Conservation (phyloP, 2,888 invertebrate species). For the Lordiphosa fenestrarum region DNA sequence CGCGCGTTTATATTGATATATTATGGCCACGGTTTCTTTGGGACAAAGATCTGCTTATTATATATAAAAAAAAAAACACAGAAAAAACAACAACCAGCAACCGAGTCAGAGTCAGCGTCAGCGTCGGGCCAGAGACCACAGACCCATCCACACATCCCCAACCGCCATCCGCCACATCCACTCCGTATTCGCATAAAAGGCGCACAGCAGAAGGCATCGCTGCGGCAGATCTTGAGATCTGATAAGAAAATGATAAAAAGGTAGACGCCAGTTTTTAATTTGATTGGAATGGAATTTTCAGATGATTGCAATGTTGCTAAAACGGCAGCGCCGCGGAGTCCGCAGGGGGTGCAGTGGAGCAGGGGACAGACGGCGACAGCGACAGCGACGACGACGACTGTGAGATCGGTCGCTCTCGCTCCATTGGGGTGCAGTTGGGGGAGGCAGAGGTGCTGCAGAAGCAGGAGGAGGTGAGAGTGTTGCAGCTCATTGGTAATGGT, state of each 20-base stretch:
- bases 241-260: conserved; percentile 80
- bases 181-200: conserved; percentile 43
- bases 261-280: conserved; percentile 80
- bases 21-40: conserved; percentile 80
- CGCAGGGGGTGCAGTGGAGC: not conserved
- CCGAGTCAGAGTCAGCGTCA: conserved; percentile 47
- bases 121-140: conserved; percentile 38
- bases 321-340: conserved; percentile 67
- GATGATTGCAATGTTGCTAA: conserved; percentile 75
- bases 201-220: conserved; percentile 71
- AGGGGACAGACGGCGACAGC: conserved; percentile 1
- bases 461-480: conserved; percentile 28
- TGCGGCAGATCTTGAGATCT: conserved; percentile 79
- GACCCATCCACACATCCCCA: conserved; percentile 40
- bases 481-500: conserved; percentile 31
- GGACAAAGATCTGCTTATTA: conserved; percentile 80
- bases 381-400: conserved; percentile 1
- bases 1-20: conserved; percentile 77
- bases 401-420: conserved; percentile 12
- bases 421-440: not conserved
- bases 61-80: conserved; percentile 59
- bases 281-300: conserved; percentile 79
- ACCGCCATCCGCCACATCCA: conserved; percentile 34
- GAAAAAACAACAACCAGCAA: conserved; percentile 18
- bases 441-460: not conserved